phyloP scores from a whole-genome alignment of 2,797 vertebrate genomes.

The Pelochelys cantorii region DNA sequence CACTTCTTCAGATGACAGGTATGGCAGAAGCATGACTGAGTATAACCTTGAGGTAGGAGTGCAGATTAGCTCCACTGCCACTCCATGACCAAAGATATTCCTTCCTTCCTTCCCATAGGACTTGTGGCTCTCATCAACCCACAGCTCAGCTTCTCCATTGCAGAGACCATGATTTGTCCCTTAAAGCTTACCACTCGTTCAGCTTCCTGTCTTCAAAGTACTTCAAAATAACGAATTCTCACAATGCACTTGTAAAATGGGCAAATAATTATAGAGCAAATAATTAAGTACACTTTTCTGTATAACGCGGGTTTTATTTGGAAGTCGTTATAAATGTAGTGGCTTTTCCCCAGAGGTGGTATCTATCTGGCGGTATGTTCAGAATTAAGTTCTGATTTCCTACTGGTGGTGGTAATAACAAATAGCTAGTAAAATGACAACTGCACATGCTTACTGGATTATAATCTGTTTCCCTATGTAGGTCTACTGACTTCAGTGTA shows the following conservation, averaged over 20 bases:
- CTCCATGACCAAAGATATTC: not conserved
- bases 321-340: not conserved
- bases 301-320: not conserved
- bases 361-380: not conserved
- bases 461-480: not conserved
- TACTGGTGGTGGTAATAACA: not conserved
- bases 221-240: not conserved
- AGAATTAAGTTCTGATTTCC: not conserved
- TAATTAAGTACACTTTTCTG: not conserved
- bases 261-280: not conserved
- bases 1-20: no score
- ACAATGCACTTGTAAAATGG: not conserved
- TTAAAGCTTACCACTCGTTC: not conserved
- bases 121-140: not conserved
- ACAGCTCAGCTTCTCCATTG: not conserved
- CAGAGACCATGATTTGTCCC: not conserved
- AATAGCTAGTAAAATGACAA: not conserved
- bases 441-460: not conserved
- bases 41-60: not conserved
- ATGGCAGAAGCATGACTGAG: not conserved
- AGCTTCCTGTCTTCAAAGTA: not conserved
- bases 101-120: not conserved
- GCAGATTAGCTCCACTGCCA: not conserved
- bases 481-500: not conserved
- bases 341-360: not conserved